Evolutionary conservation across 2,888 invertebrate species (phyloP).

Genomic region (Seira musarum): DNA sequence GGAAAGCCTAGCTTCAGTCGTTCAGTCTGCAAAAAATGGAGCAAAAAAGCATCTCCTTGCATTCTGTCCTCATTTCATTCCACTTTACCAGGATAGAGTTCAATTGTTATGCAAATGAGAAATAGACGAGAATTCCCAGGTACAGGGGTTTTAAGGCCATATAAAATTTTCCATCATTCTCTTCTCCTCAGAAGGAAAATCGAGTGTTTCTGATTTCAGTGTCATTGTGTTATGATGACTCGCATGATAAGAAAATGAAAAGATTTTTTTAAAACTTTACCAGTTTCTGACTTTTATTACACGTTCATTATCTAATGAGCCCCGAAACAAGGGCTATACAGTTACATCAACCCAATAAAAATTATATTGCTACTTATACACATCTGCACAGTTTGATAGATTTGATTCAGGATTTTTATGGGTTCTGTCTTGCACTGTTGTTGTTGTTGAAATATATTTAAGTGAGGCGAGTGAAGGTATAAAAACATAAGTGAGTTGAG

Average conservation of each 20-base stretch:
- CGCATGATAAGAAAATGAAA: slow-evolving; percentile 2
- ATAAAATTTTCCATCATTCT: neutral
- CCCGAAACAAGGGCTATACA: neutral
- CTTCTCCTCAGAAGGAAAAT: neutral
- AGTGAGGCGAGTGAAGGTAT: neutral
- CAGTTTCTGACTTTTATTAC: slow-evolving; percentile 47
- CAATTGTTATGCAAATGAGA: slow-evolving; percentile 50
- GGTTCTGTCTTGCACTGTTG: too few species aligned
- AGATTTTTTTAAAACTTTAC: neutral
- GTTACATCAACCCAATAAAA: neutral
- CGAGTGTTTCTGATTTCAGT: neutral
- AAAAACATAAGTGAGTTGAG: neutral
- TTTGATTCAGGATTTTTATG: neutral
- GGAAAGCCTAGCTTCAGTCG: neutral
- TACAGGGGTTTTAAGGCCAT: neutral
- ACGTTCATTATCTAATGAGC: slow-evolving; percentile 50
- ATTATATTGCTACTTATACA: neutral
- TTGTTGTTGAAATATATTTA: too few species aligned
- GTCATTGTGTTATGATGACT: slow-evolving; percentile 7
- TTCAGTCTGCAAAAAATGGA: neutral
- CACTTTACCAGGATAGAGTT: neutral
- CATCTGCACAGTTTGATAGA: neutral
- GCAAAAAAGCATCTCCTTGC: neutral
- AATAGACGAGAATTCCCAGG: slow-evolving; percentile 4
- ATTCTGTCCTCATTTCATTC: neutral